A percentile compares a stretch with the other conserved stretches of the same genome.
Evolutionary conservation across 2,888 invertebrate genomes (phyloP).

Genomic region (Eupithecia subfuscata): DNA sequence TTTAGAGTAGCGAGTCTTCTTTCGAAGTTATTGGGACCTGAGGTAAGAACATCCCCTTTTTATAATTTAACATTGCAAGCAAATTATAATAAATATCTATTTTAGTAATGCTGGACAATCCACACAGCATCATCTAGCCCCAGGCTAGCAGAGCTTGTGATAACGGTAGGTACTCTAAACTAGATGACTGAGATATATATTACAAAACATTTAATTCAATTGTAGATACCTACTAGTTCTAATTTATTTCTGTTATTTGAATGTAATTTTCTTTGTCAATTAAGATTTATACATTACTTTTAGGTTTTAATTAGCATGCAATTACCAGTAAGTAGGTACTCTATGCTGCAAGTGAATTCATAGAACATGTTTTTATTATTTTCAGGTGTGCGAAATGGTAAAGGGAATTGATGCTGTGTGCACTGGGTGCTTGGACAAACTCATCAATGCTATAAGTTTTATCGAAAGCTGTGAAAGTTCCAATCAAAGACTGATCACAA

Average conservation of each 20-base stretch:
- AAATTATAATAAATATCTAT: background rate
- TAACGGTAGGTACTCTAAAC: too few species aligned
- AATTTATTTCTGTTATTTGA: too few species aligned
- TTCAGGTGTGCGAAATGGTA: conserved; percentile 66
- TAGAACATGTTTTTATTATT: conserved; percentile 31
- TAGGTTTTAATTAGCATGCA: too few species aligned
- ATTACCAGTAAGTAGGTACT: background rate
- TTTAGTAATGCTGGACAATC: too few species aligned
- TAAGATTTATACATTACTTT: too few species aligned
- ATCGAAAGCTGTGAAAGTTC: conserved; percentile 58
- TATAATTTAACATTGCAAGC: background rate
- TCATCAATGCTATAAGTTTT: conserved; percentile 57
- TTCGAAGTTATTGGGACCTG: conserved; percentile 55
- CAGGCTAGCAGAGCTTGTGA: too few species aligned
- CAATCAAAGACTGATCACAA: conserved; percentile 55
- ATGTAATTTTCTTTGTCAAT: too few species aligned
- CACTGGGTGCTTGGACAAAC: conserved; percentile 60
- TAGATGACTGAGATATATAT: too few species aligned
- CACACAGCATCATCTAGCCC: too few species aligned
- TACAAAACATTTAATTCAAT: too few species aligned
- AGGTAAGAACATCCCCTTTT: conserved; percentile 55
- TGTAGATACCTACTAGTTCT: too few species aligned
- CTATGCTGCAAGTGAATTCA: background rate
- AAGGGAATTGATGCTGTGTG: conserved; percentile 71
- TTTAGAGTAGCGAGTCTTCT: conserved; percentile 54